Conservation (phyloP, 2,888 invertebrate genomes). For the Lycaena phlaeas region DNA sequence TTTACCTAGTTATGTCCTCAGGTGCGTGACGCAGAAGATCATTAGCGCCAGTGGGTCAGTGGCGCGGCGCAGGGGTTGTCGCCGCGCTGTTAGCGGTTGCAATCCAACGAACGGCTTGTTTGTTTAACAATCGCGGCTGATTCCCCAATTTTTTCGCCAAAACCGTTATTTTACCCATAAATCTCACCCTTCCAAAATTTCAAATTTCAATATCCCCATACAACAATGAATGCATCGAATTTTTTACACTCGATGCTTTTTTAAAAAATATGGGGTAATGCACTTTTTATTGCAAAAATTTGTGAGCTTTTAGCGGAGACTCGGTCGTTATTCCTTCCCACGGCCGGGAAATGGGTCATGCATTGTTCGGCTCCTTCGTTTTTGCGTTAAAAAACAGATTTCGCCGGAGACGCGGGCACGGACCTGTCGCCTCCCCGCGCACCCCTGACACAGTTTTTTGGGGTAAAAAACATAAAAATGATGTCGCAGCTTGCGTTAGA, state of each 20-base stretch:
- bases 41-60: constrained; percentile 16
- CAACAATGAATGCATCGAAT: constrained; percentile 48
- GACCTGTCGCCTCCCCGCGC: constrained; percentile 40
- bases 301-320: constrained; percentile 42
- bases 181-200: constrained; percentile 62
- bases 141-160: constrained; percentile 49
- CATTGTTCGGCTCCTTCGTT: constrained; percentile 60
- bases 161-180: constrained; percentile 69
- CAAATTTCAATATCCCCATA: constrained; percentile 38
- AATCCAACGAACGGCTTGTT: too few species aligned
- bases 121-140: constrained; percentile 43
- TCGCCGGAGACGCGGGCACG: constrained; percentile 47
- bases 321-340: constrained; percentile 69
- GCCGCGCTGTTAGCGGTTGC: constrained; percentile 10
- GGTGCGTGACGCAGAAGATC: constrained; percentile 4
- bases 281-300: constrained; percentile 63
- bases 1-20: constrained; percentile 1
- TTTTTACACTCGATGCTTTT: constrained; percentile 48
- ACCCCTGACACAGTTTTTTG: constrained; percentile 66
- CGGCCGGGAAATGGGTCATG: constrained; percentile 70
- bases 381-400: constrained; percentile 67
- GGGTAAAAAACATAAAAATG: constrained; percentile 63
- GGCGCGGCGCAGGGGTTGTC: constrained; percentile 10
- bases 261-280: constrained; percentile 70
- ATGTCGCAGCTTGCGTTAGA: constrained; percentile 59